These are phyloP conservation scores for Piprites chloris DNA, from an alignment of 2,113 vertebrate genomes.

Conservation along the genomic window DNA sequence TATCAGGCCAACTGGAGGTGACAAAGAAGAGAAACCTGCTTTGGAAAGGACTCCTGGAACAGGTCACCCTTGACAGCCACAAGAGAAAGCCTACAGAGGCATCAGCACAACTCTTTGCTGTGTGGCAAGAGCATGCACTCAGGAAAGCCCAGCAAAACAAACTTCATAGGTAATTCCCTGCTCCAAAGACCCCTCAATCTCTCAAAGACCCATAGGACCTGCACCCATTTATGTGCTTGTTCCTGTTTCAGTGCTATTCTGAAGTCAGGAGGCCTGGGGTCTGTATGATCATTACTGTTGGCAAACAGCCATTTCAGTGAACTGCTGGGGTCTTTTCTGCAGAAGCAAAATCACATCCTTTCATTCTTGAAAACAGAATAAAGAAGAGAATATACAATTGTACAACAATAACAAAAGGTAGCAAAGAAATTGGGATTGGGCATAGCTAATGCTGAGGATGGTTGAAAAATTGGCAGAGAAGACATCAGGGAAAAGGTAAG, in stretches of 20 bases:
- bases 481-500: background rate
- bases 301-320: background rate
- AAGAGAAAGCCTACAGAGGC: background rate
- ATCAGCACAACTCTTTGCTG: background rate
- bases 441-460: background rate
- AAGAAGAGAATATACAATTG: background rate
- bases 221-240: background rate
- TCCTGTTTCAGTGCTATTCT: background rate
- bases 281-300: background rate
- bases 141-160: background rate
- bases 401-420: background rate
- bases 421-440: background rate
- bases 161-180: background rate
- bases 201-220: background rate
- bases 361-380: background rate
- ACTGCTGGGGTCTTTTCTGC: background rate
- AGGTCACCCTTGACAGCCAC: background rate
- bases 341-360: background rate
- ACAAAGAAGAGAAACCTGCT: background rate
- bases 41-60: background rate
- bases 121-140: background rate
- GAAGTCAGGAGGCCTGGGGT: background rate
- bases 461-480: background rate
- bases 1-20: background rate
- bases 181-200: background rate